A percentile compares a stretch with the other conserved stretches of the same genome.
phyloP scores from a whole-genome alignment of 2,797 vertebrate species.

The Peromyscus aztecus region DNA sequence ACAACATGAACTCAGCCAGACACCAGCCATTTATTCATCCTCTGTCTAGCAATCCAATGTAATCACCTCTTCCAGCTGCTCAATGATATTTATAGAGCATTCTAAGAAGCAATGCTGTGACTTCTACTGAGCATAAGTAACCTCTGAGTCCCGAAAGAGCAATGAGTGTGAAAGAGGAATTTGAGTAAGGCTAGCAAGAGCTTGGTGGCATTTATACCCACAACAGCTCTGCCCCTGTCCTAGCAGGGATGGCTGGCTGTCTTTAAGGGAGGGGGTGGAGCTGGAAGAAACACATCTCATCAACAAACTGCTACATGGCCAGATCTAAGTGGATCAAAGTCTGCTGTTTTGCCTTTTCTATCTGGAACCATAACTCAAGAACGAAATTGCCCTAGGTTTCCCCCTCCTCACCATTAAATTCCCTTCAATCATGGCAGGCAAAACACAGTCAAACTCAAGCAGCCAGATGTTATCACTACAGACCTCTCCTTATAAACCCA shows the following conservation, averaged over 20 bases:
- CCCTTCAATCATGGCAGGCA: constrained; percentile 87
- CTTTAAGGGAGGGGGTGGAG: not conserved
- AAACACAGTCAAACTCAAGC: constrained; percentile 86
- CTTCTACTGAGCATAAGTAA: not conserved
- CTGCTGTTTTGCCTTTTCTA: constrained; percentile 87
- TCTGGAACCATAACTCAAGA: constrained; percentile 87
- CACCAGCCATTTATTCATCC: not conserved
- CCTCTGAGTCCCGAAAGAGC: not conserved
- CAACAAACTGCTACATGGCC: constrained; percentile 77
- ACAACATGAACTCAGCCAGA: not conserved
- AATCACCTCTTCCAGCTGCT: not conserved
- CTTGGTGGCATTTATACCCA: constrained; percentile 10
- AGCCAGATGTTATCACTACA: constrained; percentile 92
- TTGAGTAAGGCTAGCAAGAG: not conserved
- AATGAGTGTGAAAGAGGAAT: not conserved
- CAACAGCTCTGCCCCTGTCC: not conserved
- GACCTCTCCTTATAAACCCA: constrained; percentile 91
- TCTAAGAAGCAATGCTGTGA: not conserved
- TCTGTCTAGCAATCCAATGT: not conserved
- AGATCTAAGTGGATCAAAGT: constrained; percentile 85
- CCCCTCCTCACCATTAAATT: constrained; percentile 90
- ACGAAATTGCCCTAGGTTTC: constrained; percentile 86
- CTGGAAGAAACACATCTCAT: constrained; percentile 79
- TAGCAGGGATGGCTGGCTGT: constrained; percentile 52
- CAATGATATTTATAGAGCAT: not conserved